Evolutionary conservation across 2,113 vertebrate species (phyloP), one percentile per base, ranked within the genome.

Genomic region (Camelus bactrianus): DNA sequence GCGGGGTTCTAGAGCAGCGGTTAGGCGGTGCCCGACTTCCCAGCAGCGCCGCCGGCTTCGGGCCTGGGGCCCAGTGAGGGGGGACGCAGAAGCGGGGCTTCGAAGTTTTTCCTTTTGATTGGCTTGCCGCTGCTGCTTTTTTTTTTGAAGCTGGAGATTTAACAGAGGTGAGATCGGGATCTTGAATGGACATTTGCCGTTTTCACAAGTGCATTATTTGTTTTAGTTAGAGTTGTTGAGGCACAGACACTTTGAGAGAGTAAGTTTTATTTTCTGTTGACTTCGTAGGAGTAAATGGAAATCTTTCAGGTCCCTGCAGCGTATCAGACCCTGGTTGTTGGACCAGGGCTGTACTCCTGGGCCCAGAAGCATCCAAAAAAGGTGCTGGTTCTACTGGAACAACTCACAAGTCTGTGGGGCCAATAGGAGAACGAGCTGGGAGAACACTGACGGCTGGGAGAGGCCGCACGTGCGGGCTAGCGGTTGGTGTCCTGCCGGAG

Each of bases 1-100:
- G 1, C 1, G 13, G 26, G 15, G 24, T 32, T 4, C 32, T 8
- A 0, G 19, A 32, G 10, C 64, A 13, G 62, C 20, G 5, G 22
- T 3, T 2, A 4, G 28, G 19, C 0, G 0, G 15, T 15, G 20
- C 2, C 9, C 13, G 0, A 4, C 24, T 17, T 19, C 30, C 38
- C 62, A 3, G 7, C 15, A n/a, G 26, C 0, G 28, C 46, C 65
- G 15, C 32, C 93, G 9, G 14, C 83, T 62, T 38, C 22, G 11
- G 8, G 4, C 17, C 52, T 9, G 2, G 76, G 38, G 52, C 26
- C 52, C 14, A 2, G 17, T 7, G 73, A 81, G 17, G n/a, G 1
- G 1, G 75, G 24, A 48, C 16, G 10, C 42, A 48, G 0, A 6
- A 6, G 17, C 8, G 7, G 32, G 42, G 32, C 42, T 38, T 48